Base-by-base conservation (phyloP, 2,113 vertebrate genomes). In the Zapornia atra region DNA sequence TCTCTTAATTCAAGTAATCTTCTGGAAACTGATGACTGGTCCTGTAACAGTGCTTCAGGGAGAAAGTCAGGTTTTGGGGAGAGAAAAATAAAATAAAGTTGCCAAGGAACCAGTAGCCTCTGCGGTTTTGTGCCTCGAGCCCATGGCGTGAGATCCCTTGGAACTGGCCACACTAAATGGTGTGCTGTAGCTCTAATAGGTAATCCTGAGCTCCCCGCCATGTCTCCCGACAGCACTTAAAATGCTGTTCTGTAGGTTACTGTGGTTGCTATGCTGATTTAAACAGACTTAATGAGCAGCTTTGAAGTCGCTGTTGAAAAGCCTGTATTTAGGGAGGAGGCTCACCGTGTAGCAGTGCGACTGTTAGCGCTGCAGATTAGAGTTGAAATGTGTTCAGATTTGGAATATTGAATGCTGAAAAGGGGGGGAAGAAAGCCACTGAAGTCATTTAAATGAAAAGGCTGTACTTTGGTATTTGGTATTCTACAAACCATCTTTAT, bases 261-360 rank as follows among this genome's bases (percentile, higher is more conserved):
- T 57, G 51, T 92, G 81, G 91, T 92, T 96, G 81, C 90, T 89
- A 60, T 85, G 83, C 61, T 81, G 83, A 72, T 93, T 95, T 80
- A 95, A 95, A 88, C 11, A 85, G 86, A 82, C 77, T 91, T 95
- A 95, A 93, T 88, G 78, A 95, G 80, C 60, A 53, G 70, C 92
- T 93, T 90, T 95, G 86, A 93, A 92, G 71, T 91, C 57, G 16
- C 34, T 90, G 31, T 5, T 86, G 71, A 84, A 93, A 91, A 91
- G 38, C 59, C 60, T 65, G 56, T 71, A 64, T 90, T 93, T 91
- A 92, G 33, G 53, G 66, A 91, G 78, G 85, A 91, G 79, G 50
- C 70, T 93, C 94, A 53, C 63, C 22, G 1, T 53, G 83, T 46
- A 90, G 69, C 82, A 69, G 33, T 48, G 51, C 46, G 34, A 51